A percentile compares a stretch with the other conserved stretches of the same genome.
phyloP scores from a whole-genome alignment of 2,113 vertebrate genomes.

The Laticauda laticaudata region DNA sequence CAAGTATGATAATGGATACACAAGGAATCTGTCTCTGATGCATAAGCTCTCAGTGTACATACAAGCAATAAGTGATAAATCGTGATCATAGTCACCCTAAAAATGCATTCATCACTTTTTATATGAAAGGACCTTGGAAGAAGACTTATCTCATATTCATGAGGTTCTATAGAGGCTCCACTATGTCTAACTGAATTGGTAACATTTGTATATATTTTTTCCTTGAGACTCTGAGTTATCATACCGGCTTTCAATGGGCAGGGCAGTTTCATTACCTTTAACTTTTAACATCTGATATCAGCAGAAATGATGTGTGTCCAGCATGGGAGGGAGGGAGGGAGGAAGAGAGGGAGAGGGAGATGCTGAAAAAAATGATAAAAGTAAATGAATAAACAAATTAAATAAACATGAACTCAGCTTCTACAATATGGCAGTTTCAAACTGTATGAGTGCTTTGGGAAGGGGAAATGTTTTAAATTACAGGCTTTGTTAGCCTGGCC shows the following conservation, averaged over 20 bases:
- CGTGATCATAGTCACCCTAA: too few species aligned
- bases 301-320: neutral
- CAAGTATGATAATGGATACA: too few species aligned
- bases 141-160: neutral
- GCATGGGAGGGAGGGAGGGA: neutral
- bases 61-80: too few species aligned
- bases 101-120: neutral
- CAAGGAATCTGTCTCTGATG: too few species aligned
- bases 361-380: neutral
- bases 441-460: neutral
- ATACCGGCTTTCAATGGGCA: neutral
- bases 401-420: neutral
- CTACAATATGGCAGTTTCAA: neutral
- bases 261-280: neutral
- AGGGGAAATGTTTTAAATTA: neutral
- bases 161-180: neutral
- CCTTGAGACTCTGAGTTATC: neutral
- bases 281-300: neutral
- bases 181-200: neutral
- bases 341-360: neutral
- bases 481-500: neutral
- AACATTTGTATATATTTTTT: neutral
- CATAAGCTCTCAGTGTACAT: too few species aligned
- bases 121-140: neutral
- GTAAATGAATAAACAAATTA: constrained; percentile 21